Evolutionary conservation across 2,797 vertebrate species (phyloP), one percentile per base, ranked within the genome.

Genomic region (Leptoclinus maculatus): DNA sequence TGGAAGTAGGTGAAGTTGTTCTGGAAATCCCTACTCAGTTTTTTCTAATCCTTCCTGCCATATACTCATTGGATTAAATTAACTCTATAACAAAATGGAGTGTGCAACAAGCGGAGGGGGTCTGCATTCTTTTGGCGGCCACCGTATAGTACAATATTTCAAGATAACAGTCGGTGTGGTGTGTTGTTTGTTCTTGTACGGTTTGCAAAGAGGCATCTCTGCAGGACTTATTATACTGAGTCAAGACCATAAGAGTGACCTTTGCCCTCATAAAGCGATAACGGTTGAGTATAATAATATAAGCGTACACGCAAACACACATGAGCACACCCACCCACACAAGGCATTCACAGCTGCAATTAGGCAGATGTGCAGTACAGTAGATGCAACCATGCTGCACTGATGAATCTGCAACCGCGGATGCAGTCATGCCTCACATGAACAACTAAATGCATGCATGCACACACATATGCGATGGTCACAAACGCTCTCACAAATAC

Each of bases 361-460:
- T 80, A 77, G 62, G 45, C 80, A 72, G 66, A 66, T 58, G 53
- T 59, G 34, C 58, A 65, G 76, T 62, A 77, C 86, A 76, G 74
- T 76, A 36, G 76, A 82, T 68, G 71, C 73, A 74, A 72, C 81
- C 78, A 54, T 51, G 68, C 83, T 76, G 64, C 77, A 82, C 74
- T 89, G 86, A 90, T 89, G 81, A 89, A 87, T 87, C 76, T 23
- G 32, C n/a, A 41, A 32, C 29, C 1, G 29, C 7, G 34, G 5
- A 63, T 39, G 58, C 53, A 53, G 32, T 53, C 71, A 79, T 76
- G 68, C 77, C 58, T 43, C 65, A 66, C 65, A 67, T 39, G 34
- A 57, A 71, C 54, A 54, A n/a, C n/a, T 45, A 64, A 21, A 74
- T 36, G 9, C 76, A 38, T 7, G 0, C 53, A 62, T 47, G 14